Conservation (phyloP, 2,113 vertebrate species). For the Girardinichthys multiradiatus region DNA sequence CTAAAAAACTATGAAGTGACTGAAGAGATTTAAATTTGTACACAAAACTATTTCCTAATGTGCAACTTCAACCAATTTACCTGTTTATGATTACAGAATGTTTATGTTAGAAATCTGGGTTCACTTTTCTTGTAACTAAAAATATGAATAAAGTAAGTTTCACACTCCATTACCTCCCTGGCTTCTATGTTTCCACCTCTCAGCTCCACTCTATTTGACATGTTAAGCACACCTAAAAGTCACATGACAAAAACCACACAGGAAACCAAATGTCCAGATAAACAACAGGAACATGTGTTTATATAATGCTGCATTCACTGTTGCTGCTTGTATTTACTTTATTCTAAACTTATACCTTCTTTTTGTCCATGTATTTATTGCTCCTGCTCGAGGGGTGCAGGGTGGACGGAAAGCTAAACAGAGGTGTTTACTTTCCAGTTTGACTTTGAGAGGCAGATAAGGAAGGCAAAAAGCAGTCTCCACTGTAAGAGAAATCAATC, state of each 20-base stretch:
- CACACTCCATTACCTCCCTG: not conserved
- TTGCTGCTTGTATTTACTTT: slow-evolving; percentile 51
- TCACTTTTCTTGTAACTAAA: slow-evolving; percentile 13
- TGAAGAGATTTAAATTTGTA: too few species aligned
- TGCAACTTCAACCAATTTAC: too few species aligned
- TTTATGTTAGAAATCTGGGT: not conserved
- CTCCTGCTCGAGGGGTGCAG: slow-evolving; percentile 81
- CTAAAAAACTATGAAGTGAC: too few species aligned
- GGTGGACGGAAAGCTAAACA: slow-evolving; percentile 83
- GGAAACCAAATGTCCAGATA: slow-evolving; percentile 44
- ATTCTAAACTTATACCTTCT: slow-evolving; percentile 38
- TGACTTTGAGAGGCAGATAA: slow-evolving; percentile 87
- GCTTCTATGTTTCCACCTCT: slow-evolving; percentile 11
- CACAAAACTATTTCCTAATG: too few species aligned
- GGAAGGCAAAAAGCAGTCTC: slow-evolving; percentile 71
- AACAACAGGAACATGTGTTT: slow-evolving; percentile 31
- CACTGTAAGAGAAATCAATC: slow-evolving; percentile 26
- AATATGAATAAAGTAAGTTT: not conserved
- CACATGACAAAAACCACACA: slow-evolving; percentile 53
- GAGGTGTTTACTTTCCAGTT: slow-evolving; percentile 86
- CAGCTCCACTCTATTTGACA: slow-evolving; percentile 17
- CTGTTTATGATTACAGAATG: too few species aligned
- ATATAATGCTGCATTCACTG: slow-evolving; percentile 31
- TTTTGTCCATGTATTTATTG: slow-evolving; percentile 57
- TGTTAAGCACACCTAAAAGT: slow-evolving; percentile 29